Evolutionary conservation across 2,797 vertebrate genomes (phyloP).

Genomic region (Cephalopachus bancanus): DNA sequence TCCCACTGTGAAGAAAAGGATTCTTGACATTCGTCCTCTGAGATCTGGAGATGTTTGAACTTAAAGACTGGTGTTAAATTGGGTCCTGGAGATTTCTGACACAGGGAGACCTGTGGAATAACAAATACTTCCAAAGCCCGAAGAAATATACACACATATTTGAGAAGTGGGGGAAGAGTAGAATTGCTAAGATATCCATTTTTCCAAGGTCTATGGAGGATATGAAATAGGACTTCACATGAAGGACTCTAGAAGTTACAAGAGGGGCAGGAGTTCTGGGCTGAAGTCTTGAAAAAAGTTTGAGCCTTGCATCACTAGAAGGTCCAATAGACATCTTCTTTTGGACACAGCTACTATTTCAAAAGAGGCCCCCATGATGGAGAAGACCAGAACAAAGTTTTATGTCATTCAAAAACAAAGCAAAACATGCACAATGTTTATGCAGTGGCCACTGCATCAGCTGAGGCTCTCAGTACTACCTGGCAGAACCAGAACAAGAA

Average conservation of each 20-base stretch:
- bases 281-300: not conserved
- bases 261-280: not conserved
- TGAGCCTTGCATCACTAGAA: not conserved
- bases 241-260: not conserved
- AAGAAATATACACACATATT: not conserved
- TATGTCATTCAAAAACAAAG: not conserved
- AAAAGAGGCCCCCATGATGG: not conserved
- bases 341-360: not conserved
- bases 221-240: not conserved
- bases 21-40: not conserved
- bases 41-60: conserved; percentile 8
- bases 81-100: not conserved
- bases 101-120: not conserved
- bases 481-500: not conserved
- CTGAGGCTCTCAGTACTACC: not conserved
- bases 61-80: not conserved
- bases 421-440: not conserved
- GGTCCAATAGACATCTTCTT: not conserved
- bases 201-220: not conserved
- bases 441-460: too few species aligned
- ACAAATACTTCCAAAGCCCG: not conserved
- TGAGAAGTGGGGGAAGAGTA: not conserved
- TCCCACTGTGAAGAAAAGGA: not conserved
- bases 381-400: not conserved
- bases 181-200: not conserved